A percentile compares a stretch with the other conserved stretches of the same genome.
Evolutionary conservation across 2,113 vertebrate genomes (phyloP).

Genomic region (Cyanoramphus novaezelandiae): DNA sequence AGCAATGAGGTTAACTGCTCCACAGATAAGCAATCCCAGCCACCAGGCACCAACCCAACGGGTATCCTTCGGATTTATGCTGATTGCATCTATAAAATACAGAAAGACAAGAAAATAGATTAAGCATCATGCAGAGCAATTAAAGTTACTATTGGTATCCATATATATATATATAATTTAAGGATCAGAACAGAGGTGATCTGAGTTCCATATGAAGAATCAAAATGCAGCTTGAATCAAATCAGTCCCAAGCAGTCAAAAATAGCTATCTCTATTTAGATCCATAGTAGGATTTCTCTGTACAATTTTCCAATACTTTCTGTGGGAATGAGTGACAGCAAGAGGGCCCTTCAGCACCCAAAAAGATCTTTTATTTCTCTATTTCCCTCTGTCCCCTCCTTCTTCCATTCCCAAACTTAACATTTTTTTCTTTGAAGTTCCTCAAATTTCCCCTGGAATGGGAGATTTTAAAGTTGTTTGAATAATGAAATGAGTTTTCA

Average conservation of each 20-base stretch:
- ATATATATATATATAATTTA: not conserved
- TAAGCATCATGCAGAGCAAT: not conserved
- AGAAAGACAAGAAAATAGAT: not conserved
- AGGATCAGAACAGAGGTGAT: not conserved
- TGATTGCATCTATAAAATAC: slow-evolving; percentile 77
- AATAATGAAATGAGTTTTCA: not conserved
- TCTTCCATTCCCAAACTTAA: not conserved
- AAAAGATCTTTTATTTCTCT: not conserved
- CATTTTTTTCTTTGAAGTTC: not conserved
- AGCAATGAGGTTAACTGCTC: slow-evolving; percentile 75
- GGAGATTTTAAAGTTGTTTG: not conserved
- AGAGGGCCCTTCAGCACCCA: not conserved
- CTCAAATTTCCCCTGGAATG: not conserved
- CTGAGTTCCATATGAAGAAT: not conserved
- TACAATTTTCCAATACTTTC: not conserved
- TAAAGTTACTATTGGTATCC: not conserved
- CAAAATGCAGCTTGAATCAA: not conserved
- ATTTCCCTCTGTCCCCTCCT: not conserved
- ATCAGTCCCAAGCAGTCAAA: not conserved
- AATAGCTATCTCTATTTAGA: not conserved
- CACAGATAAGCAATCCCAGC: slow-evolving; percentile 85
- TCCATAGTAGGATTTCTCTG: not conserved
- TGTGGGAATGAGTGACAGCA: not conserved
- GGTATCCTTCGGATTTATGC: slow-evolving; percentile 84
- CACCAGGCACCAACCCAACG: slow-evolving; percentile 98